Conservation (phyloP, 1,140 invertebrate species). For the Oryctes rhinoceros region DNA sequence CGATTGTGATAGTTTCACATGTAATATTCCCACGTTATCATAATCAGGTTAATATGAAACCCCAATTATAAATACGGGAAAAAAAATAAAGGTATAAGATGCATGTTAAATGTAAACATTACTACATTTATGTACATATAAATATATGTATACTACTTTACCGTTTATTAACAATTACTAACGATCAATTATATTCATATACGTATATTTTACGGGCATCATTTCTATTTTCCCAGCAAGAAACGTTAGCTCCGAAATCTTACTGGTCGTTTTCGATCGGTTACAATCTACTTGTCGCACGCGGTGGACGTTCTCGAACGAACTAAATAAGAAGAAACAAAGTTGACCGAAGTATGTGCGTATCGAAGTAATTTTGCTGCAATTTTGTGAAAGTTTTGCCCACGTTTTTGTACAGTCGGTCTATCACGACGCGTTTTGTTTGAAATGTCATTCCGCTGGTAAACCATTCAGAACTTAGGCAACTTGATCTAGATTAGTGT, state of each 20-base stretch:
- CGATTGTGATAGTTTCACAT: constrained; percentile 1
- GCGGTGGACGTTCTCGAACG: not conserved
- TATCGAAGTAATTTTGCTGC: not conserved
- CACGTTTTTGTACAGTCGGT: not conserved
- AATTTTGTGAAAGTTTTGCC: constrained; percentile 20
- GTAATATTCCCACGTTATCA: not conserved
- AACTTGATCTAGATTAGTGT: too few species aligned
- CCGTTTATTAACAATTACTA: constrained; percentile 1
- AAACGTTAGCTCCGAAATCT: constrained; percentile 18
- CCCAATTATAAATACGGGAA: too few species aligned
- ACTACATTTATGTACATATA: not conserved
- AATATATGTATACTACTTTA: not conserved
- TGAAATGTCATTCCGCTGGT: not conserved
- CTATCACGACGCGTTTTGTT: not conserved
- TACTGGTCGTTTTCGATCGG: not conserved
- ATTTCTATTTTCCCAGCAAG: constrained; percentile 28
- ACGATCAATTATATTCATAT: constrained; percentile 28
- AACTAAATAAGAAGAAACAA: not conserved
- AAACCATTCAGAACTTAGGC: too few species aligned
- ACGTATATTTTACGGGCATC: not conserved
- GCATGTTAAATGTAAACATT: not conserved
- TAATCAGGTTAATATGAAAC: constrained; percentile 10
- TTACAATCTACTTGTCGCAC: constrained; percentile 32
- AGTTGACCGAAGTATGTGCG: constrained; percentile 7
- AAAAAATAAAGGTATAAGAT: not conserved